Percentiles rank a stretch among this genome's conserved stretches.
Conservation (phyloP, 2,113 vertebrate genomes). For the Trogon surrucura region DNA sequence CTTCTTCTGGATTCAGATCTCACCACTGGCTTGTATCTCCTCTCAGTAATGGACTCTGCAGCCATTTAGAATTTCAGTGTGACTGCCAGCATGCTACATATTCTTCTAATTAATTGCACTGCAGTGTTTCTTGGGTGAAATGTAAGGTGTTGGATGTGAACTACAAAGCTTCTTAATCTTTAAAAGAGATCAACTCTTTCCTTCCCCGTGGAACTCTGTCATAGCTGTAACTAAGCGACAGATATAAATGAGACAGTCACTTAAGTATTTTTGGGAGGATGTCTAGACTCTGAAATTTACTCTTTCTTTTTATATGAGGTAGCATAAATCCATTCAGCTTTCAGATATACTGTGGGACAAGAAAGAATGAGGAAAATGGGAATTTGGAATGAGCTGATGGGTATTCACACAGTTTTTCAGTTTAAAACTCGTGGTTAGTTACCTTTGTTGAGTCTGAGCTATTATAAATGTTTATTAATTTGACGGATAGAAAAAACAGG, state of each 20-base stretch:
- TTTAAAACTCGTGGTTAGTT: not conserved
- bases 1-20: not conserved
- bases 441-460: not conserved
- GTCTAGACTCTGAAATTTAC: constrained; percentile 42
- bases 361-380: not conserved
- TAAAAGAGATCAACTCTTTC: not conserved
- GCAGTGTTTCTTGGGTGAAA: constrained; percentile 19
- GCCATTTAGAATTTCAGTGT: not conserved
- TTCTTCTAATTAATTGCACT: not conserved
- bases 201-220: not conserved
- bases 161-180: not conserved
- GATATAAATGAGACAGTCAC: constrained; percentile 5
- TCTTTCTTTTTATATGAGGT: constrained; percentile 26
- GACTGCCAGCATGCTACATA: not conserved
- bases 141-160: not conserved
- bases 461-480: not conserved
- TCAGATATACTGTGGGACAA: not conserved
- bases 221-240: not conserved
- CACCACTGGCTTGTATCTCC: not conserved
- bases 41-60: not conserved
- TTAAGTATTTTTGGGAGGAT: constrained; percentile 1
- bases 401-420: not conserved
- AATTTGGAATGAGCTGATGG: not conserved
- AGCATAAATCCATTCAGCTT: constrained; percentile 18
- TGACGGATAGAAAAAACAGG: not conserved